phyloP scores from a whole-genome alignment of 2,888 invertebrate genomes.

The Hymenopus coronatus region DNA sequence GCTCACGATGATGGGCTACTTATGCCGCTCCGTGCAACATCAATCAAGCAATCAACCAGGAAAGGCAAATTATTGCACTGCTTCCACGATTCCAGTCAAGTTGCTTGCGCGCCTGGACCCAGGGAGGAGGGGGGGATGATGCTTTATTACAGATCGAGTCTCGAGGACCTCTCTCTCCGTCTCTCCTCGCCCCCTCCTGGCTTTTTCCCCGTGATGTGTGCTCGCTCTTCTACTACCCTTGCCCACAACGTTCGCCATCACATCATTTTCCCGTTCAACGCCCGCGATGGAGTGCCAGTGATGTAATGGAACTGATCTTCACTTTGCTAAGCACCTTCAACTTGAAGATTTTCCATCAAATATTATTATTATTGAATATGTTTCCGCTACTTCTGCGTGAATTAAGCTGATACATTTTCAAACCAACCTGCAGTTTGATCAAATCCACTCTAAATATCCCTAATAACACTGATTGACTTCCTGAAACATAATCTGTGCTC shows the following conservation, averaged over 20 bases:
- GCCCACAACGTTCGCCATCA: neutral
- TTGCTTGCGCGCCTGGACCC: conserved; percentile 7
- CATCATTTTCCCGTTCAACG: neutral
- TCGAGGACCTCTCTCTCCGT: neutral
- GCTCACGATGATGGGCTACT: neutral
- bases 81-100: conserved; percentile 14
- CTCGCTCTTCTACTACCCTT: neutral
- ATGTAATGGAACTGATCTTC: neutral
- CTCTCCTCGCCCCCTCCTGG: neutral
- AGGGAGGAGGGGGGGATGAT: neutral
- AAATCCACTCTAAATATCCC: too few relatives aligned
- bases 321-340: neutral
- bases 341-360: neutral
- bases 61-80: conserved; percentile 19
- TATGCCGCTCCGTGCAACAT: neutral
- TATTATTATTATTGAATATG: neutral
- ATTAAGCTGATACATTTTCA: too few relatives aligned
- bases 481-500: too few relatives aligned
- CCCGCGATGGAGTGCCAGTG: neutral
- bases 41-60: conserved; percentile 19
- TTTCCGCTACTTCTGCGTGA: too few relatives aligned
- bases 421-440: too few relatives aligned
- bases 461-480: too few relatives aligned
- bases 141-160: conserved; percentile 19
- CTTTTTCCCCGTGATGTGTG: neutral